Base-by-base conservation (phyloP, 2,113 vertebrate genomes). In the Glaucidium brasilianum region DNA sequence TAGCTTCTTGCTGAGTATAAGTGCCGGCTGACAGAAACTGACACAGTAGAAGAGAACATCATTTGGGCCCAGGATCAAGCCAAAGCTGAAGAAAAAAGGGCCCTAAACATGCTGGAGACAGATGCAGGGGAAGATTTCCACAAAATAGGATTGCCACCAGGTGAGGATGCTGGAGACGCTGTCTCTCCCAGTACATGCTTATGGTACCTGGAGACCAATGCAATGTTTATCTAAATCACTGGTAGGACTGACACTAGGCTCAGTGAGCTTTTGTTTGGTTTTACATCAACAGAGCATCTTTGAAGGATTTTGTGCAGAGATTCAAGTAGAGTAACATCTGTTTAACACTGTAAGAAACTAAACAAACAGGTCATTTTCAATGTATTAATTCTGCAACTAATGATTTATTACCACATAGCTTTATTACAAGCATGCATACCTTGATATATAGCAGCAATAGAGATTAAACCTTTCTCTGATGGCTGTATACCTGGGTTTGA, bases 31-130 rank as follows among this genome's bases (percentile, higher is more conserved):
- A 84, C 90, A 64, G 98, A 99, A 69, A 97, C 97, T 4, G 98
- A 99, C 53, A 95, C 95, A 97, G 47, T 99, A 91, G 98, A 99
- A 96, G 97, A 75, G 52, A 98, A 99, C 47, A 99, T 99, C 32
- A 97, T 98, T 60, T 94, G 98, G 94, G 99, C 99, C n/a, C 97
- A 98, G 15, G 96, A 97, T 30, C 98, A 49, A 23, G 97, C 98
- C 27, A 93, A 97, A 37, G 96, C 91, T 11, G 98, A 97, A 94
- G 99, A 99, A 47, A 98, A 97, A 64, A 96, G 83, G 30, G 83
- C 74, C 21, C 88, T 95, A n/a, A 98, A 96, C 4, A 59, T 93
- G 63, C 78, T 97, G 81, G 97, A 82, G 71, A 91, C 86, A 32
- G 85, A 94, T 5, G 83, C 55, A 5, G 96, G 94, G n/a, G 93